Percentiles rank a stretch among this genome's conserved stretches.
Evolutionary conservation across 2,888 invertebrate genomes (phyloP).

Genomic region (Acrobasis repandana): DNA sequence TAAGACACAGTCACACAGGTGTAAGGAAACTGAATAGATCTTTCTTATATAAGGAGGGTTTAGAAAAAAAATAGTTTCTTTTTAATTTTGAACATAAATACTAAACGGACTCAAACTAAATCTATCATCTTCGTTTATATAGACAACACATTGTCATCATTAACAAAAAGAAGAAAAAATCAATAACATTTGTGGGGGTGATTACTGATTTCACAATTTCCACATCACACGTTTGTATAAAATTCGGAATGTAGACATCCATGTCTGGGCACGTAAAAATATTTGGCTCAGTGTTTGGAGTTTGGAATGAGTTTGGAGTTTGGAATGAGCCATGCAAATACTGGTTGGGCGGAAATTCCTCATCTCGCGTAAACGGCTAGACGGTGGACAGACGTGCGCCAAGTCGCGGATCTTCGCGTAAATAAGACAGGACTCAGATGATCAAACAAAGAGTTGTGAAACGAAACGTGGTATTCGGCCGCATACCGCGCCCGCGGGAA

Average conservation of each 20-base stretch:
- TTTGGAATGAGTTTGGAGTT: too few species aligned
- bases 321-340: constrained; percentile 67
- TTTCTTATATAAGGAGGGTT: too few species aligned
- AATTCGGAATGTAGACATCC: constrained; percentile 37
- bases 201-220: too few species aligned
- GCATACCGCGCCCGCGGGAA: constrained; percentile 69
- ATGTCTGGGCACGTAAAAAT: constrained; percentile 59
- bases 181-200: background rate
- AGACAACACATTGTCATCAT: too few species aligned
- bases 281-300: constrained; percentile 63
- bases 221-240: background rate
- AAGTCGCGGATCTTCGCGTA: constrained; percentile 57
- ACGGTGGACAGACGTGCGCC: constrained; percentile 72
- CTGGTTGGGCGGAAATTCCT: constrained; percentile 71
- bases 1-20: too few species aligned
- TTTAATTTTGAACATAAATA: too few species aligned
- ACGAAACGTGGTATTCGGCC: constrained; percentile 67
- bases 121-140: too few species aligned
- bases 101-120: too few species aligned
- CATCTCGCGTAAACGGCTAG: constrained; percentile 70
- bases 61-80: too few species aligned
- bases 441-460: constrained; percentile 76
- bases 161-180: background rate
- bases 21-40: too few species aligned
- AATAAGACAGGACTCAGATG: constrained; percentile 64